Conservation (phyloP, 2,113 vertebrate genomes). For the Cichladusa arquata region DNA sequence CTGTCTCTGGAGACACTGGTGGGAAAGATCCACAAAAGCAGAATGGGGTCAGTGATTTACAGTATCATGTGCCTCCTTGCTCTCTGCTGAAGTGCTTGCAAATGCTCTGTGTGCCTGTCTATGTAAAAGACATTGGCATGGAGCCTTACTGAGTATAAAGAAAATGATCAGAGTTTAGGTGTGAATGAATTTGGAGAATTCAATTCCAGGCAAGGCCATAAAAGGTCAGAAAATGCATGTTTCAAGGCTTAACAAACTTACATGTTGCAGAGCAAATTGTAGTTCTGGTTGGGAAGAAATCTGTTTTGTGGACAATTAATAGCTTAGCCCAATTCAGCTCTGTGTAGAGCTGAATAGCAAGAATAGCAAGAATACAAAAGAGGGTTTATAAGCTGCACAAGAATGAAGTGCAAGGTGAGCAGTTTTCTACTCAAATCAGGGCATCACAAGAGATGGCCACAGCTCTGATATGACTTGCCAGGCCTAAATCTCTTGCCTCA, state of each 20-base stretch:
- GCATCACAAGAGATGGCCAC: not conserved
- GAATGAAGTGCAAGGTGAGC: not conserved
- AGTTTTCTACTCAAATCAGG: not conserved
- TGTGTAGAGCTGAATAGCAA: too few relatives aligned
- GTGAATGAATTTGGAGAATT: not conserved
- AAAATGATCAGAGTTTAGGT: not conserved
- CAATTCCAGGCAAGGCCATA: not conserved
- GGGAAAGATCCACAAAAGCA: not conserved
- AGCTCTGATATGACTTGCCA: not conserved
- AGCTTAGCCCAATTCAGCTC: not conserved
- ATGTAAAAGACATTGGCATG: not conserved
- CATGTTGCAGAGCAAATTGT: not conserved
- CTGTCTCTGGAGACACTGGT: not conserved
- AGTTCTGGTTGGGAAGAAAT: not conserved
- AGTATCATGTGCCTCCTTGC: fast-evolving
- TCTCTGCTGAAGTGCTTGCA: not conserved
- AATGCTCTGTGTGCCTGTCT: fast-evolving
- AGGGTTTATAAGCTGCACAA: not conserved
- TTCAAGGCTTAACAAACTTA: not conserved
- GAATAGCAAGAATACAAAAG: not conserved
- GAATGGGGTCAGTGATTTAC: not conserved
- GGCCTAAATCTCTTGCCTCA: not conserved
- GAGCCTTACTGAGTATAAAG: not conserved
- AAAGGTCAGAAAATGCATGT: not conserved
- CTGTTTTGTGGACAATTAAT: not conserved